Evolutionary conservation across 2,888 invertebrate genomes (phyloP).

Genomic region (Drosophila atripex): DNA sequence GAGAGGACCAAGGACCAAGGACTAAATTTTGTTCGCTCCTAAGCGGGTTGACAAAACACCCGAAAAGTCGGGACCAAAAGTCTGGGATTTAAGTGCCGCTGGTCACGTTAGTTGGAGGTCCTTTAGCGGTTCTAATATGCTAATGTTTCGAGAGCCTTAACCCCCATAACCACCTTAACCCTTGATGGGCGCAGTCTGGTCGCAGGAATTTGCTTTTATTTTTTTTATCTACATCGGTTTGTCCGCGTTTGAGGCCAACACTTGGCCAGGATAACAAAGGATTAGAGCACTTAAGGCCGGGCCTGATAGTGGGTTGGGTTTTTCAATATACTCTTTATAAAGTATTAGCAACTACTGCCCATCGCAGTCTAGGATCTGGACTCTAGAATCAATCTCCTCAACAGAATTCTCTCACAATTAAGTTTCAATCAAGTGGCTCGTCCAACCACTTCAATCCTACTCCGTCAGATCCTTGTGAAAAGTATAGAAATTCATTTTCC

Average conservation of each 20-base stretch:
- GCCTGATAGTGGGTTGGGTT: neutral
- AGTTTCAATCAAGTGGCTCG: neutral
- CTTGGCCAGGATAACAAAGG: slow-evolving; percentile 50
- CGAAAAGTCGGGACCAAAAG: neutral
- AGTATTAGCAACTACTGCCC: no score
- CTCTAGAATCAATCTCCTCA: neutral
- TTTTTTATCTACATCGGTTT: slow-evolving; percentile 70
- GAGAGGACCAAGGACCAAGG: slow-evolving; percentile 49
- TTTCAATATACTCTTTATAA: no score
- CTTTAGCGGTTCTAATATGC: slow-evolving; percentile 55
- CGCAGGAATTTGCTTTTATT: slow-evolving; percentile 38
- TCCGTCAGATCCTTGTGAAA: neutral
- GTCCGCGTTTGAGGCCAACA: slow-evolving; percentile 71
- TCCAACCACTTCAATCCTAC: neutral
- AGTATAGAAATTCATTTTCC: slow-evolving; percentile 28
- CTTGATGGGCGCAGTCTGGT: slow-evolving; percentile 18
- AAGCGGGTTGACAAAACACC: slow-evolving; percentile 58
- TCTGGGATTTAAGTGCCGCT: slow-evolving; percentile 65
- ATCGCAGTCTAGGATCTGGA: no score
- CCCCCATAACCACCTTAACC: slow-evolving; percentile 17
- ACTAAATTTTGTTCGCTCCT: slow-evolving; percentile 31
- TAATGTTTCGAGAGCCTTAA: slow-evolving; percentile 54
- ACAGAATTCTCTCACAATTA: neutral
- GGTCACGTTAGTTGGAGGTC: slow-evolving; percentile 59
- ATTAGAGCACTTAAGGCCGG: neutral